Evolutionary conservation across 2,888 invertebrate species (phyloP).

Genomic region (Dastarcus helophoroides): DNA sequence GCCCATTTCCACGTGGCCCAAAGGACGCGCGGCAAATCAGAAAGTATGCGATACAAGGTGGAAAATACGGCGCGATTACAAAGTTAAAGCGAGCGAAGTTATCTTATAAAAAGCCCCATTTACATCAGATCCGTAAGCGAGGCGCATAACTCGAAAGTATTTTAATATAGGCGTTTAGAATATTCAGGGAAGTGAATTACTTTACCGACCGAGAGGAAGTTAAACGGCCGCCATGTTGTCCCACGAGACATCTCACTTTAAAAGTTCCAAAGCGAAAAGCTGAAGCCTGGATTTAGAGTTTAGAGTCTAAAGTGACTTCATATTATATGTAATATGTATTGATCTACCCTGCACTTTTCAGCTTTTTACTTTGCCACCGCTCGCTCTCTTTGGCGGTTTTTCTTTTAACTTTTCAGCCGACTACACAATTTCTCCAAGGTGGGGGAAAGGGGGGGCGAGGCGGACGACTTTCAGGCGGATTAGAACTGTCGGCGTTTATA

Average conservation of each 20-base stretch:
- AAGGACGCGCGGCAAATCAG: background rate
- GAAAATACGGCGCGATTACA: constrained; percentile 15
- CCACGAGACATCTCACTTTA: constrained; percentile 33
- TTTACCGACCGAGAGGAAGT: constrained; percentile 17
- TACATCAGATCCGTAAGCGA: constrained; percentile 29
- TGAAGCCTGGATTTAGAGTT: constrained; percentile 26
- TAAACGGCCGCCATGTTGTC: constrained; percentile 31
- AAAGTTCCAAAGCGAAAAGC: constrained; percentile 31
- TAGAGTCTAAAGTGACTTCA: constrained; percentile 23
- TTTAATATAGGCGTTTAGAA: constrained; percentile 28
- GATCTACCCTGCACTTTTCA: constrained; percentile 16
- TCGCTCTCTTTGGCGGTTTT: constrained; percentile 7
- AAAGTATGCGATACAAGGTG: constrained; percentile 8
- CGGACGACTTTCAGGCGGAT: too few relatives aligned
- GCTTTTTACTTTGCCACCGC: constrained; percentile 3
- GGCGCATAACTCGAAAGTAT: constrained; percentile 24
- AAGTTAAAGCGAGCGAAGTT: constrained; percentile 12
- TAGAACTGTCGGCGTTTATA: too few relatives aligned
- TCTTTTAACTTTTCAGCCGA: too few relatives aligned
- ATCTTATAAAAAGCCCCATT: constrained; percentile 31
- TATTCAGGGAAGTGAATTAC: constrained; percentile 32
- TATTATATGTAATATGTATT: constrained; percentile 33
- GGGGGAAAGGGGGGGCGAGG: too few relatives aligned
- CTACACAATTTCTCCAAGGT: too few relatives aligned
- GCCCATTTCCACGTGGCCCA: too few relatives aligned